These are phyloP conservation scores for Picus viridis DNA, from an alignment of 2,797 vertebrate species.

Conservation along the genomic window DNA sequence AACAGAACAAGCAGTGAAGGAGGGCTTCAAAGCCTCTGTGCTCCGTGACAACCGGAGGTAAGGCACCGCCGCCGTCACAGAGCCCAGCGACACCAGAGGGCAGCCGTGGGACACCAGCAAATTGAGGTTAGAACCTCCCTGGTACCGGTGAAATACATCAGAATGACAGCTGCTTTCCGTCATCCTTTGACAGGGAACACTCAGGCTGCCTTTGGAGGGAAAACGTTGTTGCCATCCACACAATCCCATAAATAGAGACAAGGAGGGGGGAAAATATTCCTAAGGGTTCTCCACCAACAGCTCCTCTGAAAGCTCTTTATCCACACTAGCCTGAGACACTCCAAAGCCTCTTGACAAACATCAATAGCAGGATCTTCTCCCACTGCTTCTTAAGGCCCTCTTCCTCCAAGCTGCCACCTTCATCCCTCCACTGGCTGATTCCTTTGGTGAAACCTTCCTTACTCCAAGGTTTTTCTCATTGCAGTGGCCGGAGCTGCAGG, in stretches of 20 bases:
- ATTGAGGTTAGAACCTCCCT: fast-evolving
- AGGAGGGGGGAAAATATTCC: neutral
- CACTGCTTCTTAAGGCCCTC: neutral
- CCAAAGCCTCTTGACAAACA: neutral
- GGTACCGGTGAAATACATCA: fast-evolving
- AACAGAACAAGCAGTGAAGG: neutral
- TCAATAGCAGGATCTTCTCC: neutral
- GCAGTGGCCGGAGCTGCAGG: neutral
- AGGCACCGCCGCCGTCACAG: fast-evolving
- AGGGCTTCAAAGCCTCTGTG: no score
- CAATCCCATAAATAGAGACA: fast-evolving
- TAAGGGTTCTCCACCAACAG: neutral
- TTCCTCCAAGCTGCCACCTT: neutral
- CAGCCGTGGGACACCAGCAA: neutral
- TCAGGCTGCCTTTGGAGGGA: neutral
- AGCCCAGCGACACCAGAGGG: slow-evolving; percentile 2
- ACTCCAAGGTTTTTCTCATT: neutral
- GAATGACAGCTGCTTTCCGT: neutral
- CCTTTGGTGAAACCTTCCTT: neutral
- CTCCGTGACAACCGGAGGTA: neutral
- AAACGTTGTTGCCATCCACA: neutral
- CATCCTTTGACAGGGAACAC: neutral
- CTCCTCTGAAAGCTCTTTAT: neutral
- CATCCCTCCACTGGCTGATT: neutral
- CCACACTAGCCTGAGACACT: neutral